phyloP scores from a whole-genome alignment of 2,797 vertebrate species.

The Silurus aristotelis region DNA sequence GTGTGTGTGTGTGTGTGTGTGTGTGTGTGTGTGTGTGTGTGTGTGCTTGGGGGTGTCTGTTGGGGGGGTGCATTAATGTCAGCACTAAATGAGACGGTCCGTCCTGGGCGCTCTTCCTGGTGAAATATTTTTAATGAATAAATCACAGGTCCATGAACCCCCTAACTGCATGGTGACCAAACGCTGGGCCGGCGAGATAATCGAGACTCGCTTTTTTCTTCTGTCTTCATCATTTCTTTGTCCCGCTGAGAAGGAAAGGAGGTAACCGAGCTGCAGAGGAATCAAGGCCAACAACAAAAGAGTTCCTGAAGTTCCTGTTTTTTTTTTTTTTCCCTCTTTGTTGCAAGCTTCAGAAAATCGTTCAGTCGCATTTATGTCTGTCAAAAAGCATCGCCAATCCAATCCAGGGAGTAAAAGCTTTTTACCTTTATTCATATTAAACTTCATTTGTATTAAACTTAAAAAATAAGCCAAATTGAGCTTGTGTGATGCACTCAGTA shows the following conservation, averaged over 20 bases:
- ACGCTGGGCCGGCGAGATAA: conserved; percentile 39
- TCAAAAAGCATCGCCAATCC: background rate
- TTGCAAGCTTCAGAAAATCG: background rate
- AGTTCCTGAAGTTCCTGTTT: background rate
- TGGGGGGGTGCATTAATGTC: conserved; percentile 34
- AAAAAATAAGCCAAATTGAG: background rate
- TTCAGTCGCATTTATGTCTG: background rate
- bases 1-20: conserved; percentile 53
- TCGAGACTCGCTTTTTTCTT: conserved; percentile 28
- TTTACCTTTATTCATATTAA: background rate
- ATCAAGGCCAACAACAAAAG: conserved; percentile 5
- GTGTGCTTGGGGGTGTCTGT: background rate
- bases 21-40: background rate
- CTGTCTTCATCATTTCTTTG: conserved; percentile 21
- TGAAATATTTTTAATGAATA: conserved; percentile 80
- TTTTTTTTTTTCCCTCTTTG: background rate
- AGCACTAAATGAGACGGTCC: conserved; percentile 73
- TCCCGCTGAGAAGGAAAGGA: conserved; percentile 18
- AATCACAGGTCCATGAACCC: conserved; percentile 71
- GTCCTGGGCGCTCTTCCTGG: conserved; percentile 78
- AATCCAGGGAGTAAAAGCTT: too few relatives aligned
- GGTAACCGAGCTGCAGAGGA: background rate
- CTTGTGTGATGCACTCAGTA: background rate
- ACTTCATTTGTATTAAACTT: background rate
- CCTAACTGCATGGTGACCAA: conserved; percentile 68